Conservation (phyloP, 2,888 invertebrate species). For the Penaeus monodon region DNA sequence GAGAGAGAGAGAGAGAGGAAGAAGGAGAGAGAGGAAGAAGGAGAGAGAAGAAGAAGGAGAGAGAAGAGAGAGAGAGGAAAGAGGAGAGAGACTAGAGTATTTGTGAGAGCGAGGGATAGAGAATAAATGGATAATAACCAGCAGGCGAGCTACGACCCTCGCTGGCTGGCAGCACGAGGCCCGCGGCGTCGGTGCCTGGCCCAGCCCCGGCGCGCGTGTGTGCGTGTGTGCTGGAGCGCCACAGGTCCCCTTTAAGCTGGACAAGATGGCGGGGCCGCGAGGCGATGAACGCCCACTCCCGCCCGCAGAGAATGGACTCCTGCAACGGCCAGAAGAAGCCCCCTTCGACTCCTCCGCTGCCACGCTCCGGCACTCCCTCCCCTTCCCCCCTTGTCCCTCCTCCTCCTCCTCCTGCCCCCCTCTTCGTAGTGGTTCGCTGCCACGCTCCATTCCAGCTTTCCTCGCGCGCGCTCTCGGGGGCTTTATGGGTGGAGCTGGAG, state of each 20-base stretch:
- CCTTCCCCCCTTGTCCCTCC: neutral
- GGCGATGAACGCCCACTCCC: slow-evolving; percentile 21
- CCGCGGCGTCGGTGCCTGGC: too few species aligned
- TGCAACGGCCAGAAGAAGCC: neutral
- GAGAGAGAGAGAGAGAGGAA: neutral
- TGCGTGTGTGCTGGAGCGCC: neutral
- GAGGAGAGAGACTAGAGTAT: too few species aligned
- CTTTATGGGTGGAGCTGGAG: too few species aligned
- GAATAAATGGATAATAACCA: too few species aligned
- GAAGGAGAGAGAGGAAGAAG: neutral
- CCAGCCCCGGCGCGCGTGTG: too few species aligned
- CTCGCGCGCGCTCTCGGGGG: neutral
- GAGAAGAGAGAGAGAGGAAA: slow-evolving; percentile 1
- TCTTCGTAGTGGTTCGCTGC: neutral
- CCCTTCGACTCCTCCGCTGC: neutral
- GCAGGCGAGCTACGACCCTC: too few species aligned
- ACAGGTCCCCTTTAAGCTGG: slow-evolving; percentile 56
- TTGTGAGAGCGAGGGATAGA: too few species aligned
- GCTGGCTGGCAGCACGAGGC: too few species aligned
- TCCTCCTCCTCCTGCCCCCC: neutral
- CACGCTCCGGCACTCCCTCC: slow-evolving; percentile 14
- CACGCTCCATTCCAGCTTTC: too few species aligned
- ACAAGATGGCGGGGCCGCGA: slow-evolving; percentile 48
- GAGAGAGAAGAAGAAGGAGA: neutral
- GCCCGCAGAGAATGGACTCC: neutral